Evolutionary conservation across 2,797 vertebrate species (phyloP).

Genomic region (Scolopax rusticola): DNA sequence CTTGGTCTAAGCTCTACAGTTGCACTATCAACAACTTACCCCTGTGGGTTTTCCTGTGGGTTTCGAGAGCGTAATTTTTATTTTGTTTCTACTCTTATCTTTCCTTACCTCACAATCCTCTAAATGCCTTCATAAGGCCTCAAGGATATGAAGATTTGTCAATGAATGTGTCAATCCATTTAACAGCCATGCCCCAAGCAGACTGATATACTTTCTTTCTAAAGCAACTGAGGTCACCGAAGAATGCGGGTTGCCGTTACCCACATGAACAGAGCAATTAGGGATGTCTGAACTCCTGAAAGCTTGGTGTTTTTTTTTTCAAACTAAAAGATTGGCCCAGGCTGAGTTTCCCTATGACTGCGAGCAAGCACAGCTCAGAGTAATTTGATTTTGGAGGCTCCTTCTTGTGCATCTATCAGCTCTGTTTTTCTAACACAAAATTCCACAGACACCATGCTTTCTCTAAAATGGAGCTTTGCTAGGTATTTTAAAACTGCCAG

Average conservation of each 20-base stretch:
- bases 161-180: not conserved
- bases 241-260: not conserved
- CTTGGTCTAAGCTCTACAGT: not conserved
- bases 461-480: not conserved
- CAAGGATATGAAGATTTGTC: not conserved
- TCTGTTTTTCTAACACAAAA: not conserved
- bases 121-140: not conserved
- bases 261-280: not conserved
- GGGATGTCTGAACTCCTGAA: not conserved
- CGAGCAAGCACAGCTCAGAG: not conserved
- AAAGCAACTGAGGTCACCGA: not conserved
- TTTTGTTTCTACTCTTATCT: not conserved
- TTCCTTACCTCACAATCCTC: not conserved
- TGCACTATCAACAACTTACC: not conserved
- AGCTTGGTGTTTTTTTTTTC: not conserved
- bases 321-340: not conserved
- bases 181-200: not conserved
- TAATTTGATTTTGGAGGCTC: constrained; percentile 12
- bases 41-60: not conserved
- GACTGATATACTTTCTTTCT: not conserved
- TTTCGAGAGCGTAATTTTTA: not conserved
- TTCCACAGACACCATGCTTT: not conserved
- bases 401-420: not conserved
- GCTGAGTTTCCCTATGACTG: not conserved
- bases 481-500: not conserved